Evolutionary conservation across 2,888 invertebrate species (phyloP).

Genomic region (Drosophila robusta): DNA sequence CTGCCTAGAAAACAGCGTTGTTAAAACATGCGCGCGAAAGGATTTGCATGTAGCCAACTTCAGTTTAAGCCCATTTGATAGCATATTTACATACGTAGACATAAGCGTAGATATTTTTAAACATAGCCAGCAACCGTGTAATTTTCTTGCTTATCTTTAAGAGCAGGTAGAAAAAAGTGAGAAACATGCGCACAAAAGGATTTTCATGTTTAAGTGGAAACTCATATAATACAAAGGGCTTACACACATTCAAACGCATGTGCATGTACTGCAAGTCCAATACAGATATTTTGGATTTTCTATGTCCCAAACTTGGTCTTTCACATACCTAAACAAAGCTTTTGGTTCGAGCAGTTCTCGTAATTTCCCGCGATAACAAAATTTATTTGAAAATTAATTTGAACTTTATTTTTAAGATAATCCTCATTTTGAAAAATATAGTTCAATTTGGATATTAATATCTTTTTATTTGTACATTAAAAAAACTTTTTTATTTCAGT

Average conservation of each 20-base stretch:
- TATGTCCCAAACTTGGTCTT: too few relatives aligned
- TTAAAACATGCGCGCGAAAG: conserved; percentile 33
- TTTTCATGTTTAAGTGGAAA: neutral
- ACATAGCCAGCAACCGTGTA: conserved; percentile 11
- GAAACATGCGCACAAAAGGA: neutral
- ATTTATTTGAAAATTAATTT: too few relatives aligned
- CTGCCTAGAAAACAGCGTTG: conserved; percentile 15
- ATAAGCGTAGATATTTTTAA: conserved; percentile 4
- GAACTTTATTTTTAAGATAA: too few relatives aligned
- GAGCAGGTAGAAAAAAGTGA: neutral
- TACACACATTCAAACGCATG: too few relatives aligned
- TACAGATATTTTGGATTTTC: neutral
- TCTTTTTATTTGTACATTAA: too few relatives aligned
- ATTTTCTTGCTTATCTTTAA: conserved; percentile 1
- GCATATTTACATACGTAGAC: neutral
- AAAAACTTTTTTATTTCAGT: too few relatives aligned
- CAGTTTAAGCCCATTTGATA: neutral
- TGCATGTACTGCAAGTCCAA: neutral
- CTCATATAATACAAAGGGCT: too few relatives aligned
- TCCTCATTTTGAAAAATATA: too few relatives aligned
- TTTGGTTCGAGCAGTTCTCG: too few relatives aligned
- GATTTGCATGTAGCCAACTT: conserved; percentile 44
- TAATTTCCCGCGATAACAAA: too few relatives aligned
- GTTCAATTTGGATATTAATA: too few relatives aligned
- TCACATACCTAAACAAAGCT: too few relatives aligned